phyloP scores from a whole-genome alignment of 1,140 invertebrate species.

The Cotesia typhae region DNA sequence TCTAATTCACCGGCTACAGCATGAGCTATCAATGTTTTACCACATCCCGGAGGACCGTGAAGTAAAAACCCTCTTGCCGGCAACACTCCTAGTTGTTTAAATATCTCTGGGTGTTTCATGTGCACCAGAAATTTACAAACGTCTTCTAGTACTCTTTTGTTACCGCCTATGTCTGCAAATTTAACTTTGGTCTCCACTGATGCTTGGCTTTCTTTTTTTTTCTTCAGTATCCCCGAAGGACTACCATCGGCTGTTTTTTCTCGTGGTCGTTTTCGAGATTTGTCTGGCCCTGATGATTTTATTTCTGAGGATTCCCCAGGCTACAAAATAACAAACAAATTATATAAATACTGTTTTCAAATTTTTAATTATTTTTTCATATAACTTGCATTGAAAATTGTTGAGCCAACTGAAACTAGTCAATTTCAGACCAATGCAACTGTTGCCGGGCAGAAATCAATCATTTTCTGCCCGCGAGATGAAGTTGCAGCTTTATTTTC shows the following conservation, averaged over 20 bases:
- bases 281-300: slow-evolving; percentile 23
- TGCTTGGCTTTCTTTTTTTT: slow-evolving; percentile 49
- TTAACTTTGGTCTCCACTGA: slow-evolving; percentile 65
- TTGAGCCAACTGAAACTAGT: too few species aligned
- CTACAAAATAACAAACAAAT: slow-evolving; percentile 28
- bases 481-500: too few species aligned
- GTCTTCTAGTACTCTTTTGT: slow-evolving; percentile 76
- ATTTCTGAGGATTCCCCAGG: slow-evolving; percentile 17
- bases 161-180: slow-evolving; percentile 81
- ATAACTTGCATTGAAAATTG: too few species aligned
- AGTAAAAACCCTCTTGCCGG: slow-evolving; percentile 86
- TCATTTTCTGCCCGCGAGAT: too few species aligned
- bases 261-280: slow-evolving; percentile 58
- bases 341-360: too few species aligned
- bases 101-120: slow-evolving; percentile 85
- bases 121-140: slow-evolving; percentile 83
- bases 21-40: slow-evolving; percentile 90
- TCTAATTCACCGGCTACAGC: slow-evolving; percentile 87
- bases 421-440: too few species aligned
- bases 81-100: slow-evolving; percentile 79
- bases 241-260: slow-evolving; percentile 59
- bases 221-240: slow-evolving; percentile 43
- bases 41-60: slow-evolving; percentile 92
- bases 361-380: too few species aligned
- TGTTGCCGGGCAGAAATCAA: too few species aligned